These are phyloP conservation scores for Styela clava DNA, from an alignment of 23 tunicate species.

Conservation along the genomic window DNA sequence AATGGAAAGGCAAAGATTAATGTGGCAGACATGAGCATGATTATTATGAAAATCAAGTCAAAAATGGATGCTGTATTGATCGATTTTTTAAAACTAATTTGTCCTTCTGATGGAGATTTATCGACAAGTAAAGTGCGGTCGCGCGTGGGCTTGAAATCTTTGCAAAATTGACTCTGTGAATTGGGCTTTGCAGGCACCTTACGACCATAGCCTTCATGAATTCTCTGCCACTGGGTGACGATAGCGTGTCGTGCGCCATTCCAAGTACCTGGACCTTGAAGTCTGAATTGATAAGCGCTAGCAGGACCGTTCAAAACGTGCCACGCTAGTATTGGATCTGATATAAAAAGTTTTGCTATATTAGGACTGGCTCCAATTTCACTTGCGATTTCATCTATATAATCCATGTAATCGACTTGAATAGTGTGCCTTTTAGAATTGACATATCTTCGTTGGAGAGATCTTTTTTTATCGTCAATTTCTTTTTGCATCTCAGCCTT, in stretches of 20 bases:
- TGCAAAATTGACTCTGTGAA: not conserved
- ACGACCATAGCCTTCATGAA: constrained; percentile 21
- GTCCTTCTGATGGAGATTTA: no score
- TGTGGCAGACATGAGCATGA: not conserved
- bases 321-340: constrained; percentile 33
- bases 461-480: not conserved
- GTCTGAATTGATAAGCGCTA: constrained; percentile 48
- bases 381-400: constrained; percentile 66
- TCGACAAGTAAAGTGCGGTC: no score
- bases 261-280: constrained; percentile 46
- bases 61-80: no score
- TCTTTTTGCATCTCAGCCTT: constrained; percentile 5
- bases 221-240: constrained; percentile 32
- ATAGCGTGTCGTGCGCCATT: constrained; percentile 31
- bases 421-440: constrained; percentile 52
- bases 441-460: constrained; percentile 19
- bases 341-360: constrained; percentile 12
- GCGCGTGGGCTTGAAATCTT: no score
- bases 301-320: constrained; percentile 35
- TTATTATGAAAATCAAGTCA: not conserved
- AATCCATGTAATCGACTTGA: constrained; percentile 67
- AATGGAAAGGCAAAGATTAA: not conserved
- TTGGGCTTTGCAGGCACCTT: not conserved
- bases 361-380: constrained; percentile 60
- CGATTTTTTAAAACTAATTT: no score